Conservation (phyloP, 1,140 invertebrate genomes). For the Telenomus remus region DNA sequence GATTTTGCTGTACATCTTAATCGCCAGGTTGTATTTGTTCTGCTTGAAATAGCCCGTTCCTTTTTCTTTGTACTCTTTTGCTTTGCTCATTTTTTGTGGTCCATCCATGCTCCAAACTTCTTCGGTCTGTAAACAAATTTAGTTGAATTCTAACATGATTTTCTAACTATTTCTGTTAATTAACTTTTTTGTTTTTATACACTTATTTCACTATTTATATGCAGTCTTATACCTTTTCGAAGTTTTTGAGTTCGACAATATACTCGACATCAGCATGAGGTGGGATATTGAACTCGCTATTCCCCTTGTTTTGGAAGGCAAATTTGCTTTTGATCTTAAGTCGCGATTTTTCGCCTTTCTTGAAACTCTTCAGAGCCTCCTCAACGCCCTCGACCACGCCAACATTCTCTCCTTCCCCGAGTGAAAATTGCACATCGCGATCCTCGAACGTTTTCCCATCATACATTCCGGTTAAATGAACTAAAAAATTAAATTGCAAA, state of each 20-base stretch:
- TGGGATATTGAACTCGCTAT: conserved; percentile 84
- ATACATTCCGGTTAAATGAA: conserved; percentile 86
- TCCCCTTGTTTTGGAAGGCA: conserved; percentile 87
- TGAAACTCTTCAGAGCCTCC: conserved; percentile 88
- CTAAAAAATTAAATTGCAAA: conserved; percentile 75
- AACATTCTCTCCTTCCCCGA: conserved; percentile 89
- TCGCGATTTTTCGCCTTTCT: conserved; percentile 85
- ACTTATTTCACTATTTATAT: too few species aligned
- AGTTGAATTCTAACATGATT: too few species aligned
- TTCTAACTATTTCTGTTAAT: too few species aligned
- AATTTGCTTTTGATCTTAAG: conserved; percentile 87
- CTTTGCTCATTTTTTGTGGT: conserved; percentile 87
- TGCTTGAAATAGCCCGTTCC: conserved; percentile 94
- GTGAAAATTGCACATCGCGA: conserved; percentile 85
- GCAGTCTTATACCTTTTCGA: conserved; percentile 91
- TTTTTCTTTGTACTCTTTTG: conserved; percentile 90
- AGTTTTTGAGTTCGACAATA: conserved; percentile 85
- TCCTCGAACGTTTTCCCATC: conserved; percentile 84
- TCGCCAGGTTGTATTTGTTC: conserved; percentile 85
- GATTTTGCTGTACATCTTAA: conserved; percentile 90
- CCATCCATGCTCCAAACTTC: conserved; percentile 89
- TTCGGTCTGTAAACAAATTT: conserved; percentile 75
- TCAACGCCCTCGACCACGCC: conserved; percentile 90
- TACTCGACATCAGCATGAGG: conserved; percentile 88
- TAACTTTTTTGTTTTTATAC: too few species aligned